Conservation (phyloP, 2,113 vertebrate species). For the Proteles cristata region DNA sequence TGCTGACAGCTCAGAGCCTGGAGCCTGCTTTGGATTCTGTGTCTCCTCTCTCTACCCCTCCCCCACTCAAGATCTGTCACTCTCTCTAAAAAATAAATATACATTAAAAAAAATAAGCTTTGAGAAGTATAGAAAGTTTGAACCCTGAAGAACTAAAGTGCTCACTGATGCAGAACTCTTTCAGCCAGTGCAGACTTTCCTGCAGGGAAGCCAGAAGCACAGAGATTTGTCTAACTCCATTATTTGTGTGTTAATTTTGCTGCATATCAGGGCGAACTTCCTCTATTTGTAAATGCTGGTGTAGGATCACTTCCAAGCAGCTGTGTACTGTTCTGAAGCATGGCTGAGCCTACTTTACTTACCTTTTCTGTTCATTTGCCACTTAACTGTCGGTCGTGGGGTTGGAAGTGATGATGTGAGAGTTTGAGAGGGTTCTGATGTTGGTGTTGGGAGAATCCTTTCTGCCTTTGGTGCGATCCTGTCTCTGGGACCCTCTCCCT, state of each 20-base stretch:
- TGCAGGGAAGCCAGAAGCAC: accelerated
- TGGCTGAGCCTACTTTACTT: neutral
- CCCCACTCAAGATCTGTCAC: too few relatives aligned
- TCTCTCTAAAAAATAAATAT: too few relatives aligned
- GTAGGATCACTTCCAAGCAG: neutral
- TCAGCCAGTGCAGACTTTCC: neutral
- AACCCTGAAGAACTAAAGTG: neutral
- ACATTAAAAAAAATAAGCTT: neutral
- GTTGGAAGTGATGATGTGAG: neutral
- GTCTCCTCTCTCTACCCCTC: too few relatives aligned
- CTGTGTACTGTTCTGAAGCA: neutral
- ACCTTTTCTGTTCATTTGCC: neutral
- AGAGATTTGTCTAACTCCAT: neutral
- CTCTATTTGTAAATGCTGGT: neutral
- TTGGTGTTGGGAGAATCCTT: conserved; percentile 33
- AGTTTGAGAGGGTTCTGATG: neutral
- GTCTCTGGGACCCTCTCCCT: conserved; percentile 5
- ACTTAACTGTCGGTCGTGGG: neutral
- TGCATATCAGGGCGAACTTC: neutral
- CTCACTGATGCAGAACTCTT: accelerated
- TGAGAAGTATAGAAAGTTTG: neutral
- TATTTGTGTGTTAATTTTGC: neutral
- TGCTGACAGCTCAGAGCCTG: too few relatives aligned
- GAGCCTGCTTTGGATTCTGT: too few relatives aligned
- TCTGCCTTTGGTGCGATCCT: conserved; percentile 59